These are phyloP conservation scores for Eonycteris spelaea DNA, from an alignment of 2,113 vertebrate species.

Conservation along the genomic window DNA sequence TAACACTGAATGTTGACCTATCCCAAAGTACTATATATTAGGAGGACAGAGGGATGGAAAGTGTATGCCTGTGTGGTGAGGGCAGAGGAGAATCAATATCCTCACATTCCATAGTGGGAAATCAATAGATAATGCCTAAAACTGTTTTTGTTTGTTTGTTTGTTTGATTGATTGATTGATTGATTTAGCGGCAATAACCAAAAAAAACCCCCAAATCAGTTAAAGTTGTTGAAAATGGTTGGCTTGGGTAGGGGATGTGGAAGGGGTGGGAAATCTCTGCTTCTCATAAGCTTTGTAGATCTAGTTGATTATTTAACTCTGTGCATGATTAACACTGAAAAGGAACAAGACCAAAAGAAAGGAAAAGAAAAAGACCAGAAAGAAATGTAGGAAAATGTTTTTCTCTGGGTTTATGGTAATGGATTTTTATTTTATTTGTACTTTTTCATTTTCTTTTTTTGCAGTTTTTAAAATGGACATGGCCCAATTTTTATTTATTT, in stretches of 20 bases:
- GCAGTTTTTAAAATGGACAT: neutral
- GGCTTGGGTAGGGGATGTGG: neutral
- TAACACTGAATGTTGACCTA: neutral
- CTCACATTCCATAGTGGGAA: neutral
- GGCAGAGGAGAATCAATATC: neutral
- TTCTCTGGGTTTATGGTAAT: neutral
- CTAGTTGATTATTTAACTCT: slow-evolving; percentile 13
- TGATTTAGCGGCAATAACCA: neutral
- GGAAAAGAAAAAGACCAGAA: neutral
- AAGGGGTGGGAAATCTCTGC: neutral
- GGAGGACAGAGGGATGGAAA: neutral
- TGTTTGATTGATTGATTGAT: neutral
- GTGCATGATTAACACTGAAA: neutral
- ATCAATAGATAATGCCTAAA: neutral
- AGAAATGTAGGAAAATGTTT: neutral
- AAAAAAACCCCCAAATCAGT: neutral
- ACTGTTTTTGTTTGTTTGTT: neutral
- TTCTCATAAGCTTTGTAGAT: neutral
- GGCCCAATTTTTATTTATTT: neutral
- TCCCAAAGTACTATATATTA: neutral
- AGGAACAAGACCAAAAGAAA: neutral
- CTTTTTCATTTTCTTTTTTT: neutral
- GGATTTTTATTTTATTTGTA: neutral
- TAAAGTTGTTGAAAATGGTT: neutral
- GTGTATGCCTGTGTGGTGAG: neutral